These are phyloP conservation scores for Leptinotarsa juncta DNA, from an alignment of 2,888 invertebrate species.

Conservation along the genomic window DNA sequence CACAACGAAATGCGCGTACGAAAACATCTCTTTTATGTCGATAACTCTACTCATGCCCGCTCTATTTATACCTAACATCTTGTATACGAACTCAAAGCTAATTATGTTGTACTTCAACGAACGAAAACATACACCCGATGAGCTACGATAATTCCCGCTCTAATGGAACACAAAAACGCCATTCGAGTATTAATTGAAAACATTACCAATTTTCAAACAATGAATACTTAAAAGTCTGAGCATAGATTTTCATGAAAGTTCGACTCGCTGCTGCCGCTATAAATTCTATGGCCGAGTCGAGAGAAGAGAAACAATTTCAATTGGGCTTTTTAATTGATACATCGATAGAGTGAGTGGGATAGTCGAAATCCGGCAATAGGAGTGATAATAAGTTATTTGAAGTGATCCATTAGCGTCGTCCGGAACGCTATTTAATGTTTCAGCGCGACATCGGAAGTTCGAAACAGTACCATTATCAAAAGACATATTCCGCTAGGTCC, in stretches of 20 bases:
- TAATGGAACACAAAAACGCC: slow-evolving; percentile 27
- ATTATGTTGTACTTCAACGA: slow-evolving; percentile 10
- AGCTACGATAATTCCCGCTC: slow-evolving; percentile 9
- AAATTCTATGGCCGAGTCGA: slow-evolving; percentile 10
- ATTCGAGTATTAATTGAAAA: slow-evolving; percentile 30
- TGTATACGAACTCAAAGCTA: background rate
- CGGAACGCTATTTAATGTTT: slow-evolving; percentile 53
- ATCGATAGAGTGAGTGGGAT: slow-evolving; percentile 34
- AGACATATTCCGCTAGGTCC: background rate
- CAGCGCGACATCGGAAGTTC: slow-evolving; percentile 23
- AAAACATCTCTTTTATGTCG: background rate
- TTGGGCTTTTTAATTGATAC: slow-evolving; percentile 31
- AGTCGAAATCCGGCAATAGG: slow-evolving; percentile 44
- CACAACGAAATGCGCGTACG: background rate
- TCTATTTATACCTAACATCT: background rate
- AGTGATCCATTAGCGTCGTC: slow-evolving; percentile 53
- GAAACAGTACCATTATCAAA: background rate
- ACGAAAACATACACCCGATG: slow-evolving; percentile 7
- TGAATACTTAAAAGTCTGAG: slow-evolving; percentile 26
- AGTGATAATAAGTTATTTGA: slow-evolving; percentile 53
- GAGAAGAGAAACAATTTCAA: slow-evolving; percentile 27
- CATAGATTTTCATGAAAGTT: slow-evolving; percentile 27
- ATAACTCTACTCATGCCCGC: background rate
- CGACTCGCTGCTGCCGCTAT: slow-evolving; percentile 5
- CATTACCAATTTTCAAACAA: slow-evolving; percentile 25